Base-by-base conservation (phyloP, 2,113 vertebrate species). In the Alligator mississippiensis region DNA sequence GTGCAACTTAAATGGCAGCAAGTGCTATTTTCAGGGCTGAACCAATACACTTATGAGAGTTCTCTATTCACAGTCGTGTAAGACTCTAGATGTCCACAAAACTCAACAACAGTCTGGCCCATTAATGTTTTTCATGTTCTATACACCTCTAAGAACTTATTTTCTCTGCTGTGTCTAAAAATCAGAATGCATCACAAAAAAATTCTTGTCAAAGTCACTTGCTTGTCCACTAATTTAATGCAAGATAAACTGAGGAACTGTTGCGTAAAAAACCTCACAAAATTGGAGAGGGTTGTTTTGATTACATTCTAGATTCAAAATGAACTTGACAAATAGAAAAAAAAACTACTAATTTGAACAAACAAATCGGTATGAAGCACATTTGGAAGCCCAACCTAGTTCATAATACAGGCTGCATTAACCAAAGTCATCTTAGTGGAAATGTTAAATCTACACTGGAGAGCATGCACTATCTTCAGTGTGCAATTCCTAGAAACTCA, bases 41-140 rank as follows among this genome's bases (percentile, higher is more conserved):
- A 30, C 75, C 64, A 13, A 62, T 14, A 38, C 0, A 68, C 3
- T 28, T 8, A 79, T 68, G 30, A 16, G 77, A 0, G 0, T 72
- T 60, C 80, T 87, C 63, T 77, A 90, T 7, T 1, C 25, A 82
- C 84, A 80, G 58, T 25, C n/a, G 19, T 22, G 14, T 3, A 75
- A 27, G 34, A 15, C 9, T 58, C 82, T 80, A 92, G 77, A 27
- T 9, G 18, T 5, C 18, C 18, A 78, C 24, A 80, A 27, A 84
- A 84, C 27, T 3, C 27, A 68, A 58, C 8, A 57, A 2, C 87
- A 82, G 62, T 12, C 3, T 87, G 16, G 57, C 17, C 38, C 27
- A 14, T 82, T 80, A 58, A 3, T 70, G 25, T 2, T 24, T 16
- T 47, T 3, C 74, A 28, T 25, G 60, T 4, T 85, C 72, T 21